Conservation (phyloP, 2,888 invertebrate genomes). For the Tenthredo scrophulariae region DNA sequence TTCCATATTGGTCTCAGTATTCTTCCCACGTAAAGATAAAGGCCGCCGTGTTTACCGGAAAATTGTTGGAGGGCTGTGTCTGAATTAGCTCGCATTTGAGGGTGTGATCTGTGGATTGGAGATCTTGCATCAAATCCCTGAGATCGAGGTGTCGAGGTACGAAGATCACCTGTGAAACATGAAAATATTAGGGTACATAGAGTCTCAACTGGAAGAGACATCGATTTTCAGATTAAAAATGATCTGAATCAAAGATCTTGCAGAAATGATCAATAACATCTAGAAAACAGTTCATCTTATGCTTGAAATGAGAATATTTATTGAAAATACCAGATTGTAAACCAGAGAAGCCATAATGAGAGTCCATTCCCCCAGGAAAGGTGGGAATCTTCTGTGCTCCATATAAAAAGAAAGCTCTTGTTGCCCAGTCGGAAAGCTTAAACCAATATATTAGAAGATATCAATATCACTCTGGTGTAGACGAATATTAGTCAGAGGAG, state of each 20-base stretch:
- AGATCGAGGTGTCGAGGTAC: conserved; percentile 73
- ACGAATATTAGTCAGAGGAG: background rate
- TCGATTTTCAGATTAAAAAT: background rate
- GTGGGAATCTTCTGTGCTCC: conserved; percentile 85
- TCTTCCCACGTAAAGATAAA: conserved; percentile 94
- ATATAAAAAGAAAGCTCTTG: conserved; percentile 94
- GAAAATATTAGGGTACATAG: background rate
- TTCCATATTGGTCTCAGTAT: conserved; percentile 95
- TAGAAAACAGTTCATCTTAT: conserved; percentile 1
- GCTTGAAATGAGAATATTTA: background rate
- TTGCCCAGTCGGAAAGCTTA: conserved; percentile 90
- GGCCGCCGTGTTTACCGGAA: conserved; percentile 95
- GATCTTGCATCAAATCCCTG: conserved; percentile 63
- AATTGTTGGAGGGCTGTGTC: conserved; percentile 75
- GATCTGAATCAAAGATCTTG: background rate
- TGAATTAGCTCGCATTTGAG: conserved; percentile 65
- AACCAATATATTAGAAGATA: conserved; percentile 41
- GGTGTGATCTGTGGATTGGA: conserved; percentile 59
- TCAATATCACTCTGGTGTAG: background rate
- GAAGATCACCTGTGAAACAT: conserved; percentile 65
- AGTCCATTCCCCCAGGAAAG: conserved; percentile 63
- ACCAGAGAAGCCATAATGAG: conserved; percentile 65
- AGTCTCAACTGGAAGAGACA: background rate
- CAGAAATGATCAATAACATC: background rate
- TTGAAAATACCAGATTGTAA: conserved; percentile 62